phyloP scores from a whole-genome alignment of 2,888 invertebrate species.

The Hirtodrosophila alboralis region DNA sequence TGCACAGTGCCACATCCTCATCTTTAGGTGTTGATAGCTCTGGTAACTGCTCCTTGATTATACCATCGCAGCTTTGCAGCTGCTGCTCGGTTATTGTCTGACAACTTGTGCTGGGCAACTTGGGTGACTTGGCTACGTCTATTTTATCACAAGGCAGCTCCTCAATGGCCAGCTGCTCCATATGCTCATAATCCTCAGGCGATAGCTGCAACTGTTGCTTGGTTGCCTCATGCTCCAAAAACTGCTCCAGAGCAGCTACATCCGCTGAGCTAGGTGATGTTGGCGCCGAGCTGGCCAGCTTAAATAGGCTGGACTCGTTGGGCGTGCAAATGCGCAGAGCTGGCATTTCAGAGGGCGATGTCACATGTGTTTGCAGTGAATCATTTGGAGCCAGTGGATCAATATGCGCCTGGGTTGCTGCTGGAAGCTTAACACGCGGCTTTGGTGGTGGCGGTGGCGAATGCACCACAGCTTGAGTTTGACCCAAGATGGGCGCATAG shows the following conservation, averaged over 20 bases:
- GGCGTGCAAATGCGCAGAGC: constrained; percentile 86
- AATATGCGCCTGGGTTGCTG: neutral
- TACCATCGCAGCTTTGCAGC: constrained; percentile 67
- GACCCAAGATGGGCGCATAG: constrained; percentile 59
- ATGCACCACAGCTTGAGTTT: constrained; percentile 63
- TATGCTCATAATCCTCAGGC: constrained; percentile 41
- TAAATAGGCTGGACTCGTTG: constrained; percentile 84
- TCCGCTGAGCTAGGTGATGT: constrained; percentile 55
- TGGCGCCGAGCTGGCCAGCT: constrained; percentile 72
- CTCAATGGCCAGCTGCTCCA: constrained; percentile 65
- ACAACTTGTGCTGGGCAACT: constrained; percentile 66
- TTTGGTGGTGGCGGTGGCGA: constrained; percentile 41
- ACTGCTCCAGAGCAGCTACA: constrained; percentile 48
- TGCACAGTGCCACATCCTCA: constrained; percentile 68
- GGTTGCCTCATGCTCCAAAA: constrained; percentile 47
- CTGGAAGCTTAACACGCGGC: constrained; percentile 15
- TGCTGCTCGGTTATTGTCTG: constrained; percentile 67
- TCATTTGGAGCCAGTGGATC: constrained; percentile 72
- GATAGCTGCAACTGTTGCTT: constrained; percentile 30
- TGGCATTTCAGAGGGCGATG: constrained; percentile 66
- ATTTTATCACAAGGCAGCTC: constrained; percentile 78
- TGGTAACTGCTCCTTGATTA: neutral
- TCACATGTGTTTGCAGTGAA: constrained; percentile 45
- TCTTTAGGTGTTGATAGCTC: constrained; percentile 34
- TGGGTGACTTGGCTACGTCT: constrained; percentile 63